phyloP scores from a whole-genome alignment of 2,797 vertebrate species.

The Chloroceryle amazona region DNA sequence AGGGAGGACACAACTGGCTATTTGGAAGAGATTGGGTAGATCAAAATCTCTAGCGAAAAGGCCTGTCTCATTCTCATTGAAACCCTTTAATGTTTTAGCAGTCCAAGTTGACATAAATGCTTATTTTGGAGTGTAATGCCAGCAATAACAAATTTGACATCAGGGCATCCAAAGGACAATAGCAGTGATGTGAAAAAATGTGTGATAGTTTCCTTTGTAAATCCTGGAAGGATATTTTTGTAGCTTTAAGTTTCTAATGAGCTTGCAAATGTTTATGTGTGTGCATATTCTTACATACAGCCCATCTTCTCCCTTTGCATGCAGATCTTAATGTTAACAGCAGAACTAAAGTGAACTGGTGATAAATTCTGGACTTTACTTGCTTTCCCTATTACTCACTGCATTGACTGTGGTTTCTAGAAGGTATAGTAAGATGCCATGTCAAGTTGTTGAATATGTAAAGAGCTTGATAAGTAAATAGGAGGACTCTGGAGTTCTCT shows the following conservation, averaged over 20 bases:
- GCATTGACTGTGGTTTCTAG: neutral
- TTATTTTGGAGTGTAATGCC: neutral
- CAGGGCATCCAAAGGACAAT: neutral
- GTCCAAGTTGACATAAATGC: neutral
- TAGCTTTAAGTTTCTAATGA: neutral
- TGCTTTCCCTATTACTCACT: neutral
- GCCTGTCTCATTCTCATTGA: neutral
- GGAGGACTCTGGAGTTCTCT: neutral
- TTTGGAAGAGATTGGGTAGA: rapidly evolving
- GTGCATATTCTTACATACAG: neutral
- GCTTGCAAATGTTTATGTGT: neutral
- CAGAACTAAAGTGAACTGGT: neutral
- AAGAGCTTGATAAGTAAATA: neutral
- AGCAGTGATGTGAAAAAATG: neutral
- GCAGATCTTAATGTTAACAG: neutral
- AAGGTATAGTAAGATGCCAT: neutral
- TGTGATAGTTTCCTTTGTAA: neutral
- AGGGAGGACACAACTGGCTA: neutral
- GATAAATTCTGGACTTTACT: neutral
- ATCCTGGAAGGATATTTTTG: neutral
- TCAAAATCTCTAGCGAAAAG: neutral
- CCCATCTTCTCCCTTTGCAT: neutral
- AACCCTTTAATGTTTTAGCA: neutral
- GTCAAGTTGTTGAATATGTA: neutral
- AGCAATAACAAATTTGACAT: neutral